Conservation (phyloP, 2,797 vertebrate species). For the Chiloscyllium punctatum region DNA sequence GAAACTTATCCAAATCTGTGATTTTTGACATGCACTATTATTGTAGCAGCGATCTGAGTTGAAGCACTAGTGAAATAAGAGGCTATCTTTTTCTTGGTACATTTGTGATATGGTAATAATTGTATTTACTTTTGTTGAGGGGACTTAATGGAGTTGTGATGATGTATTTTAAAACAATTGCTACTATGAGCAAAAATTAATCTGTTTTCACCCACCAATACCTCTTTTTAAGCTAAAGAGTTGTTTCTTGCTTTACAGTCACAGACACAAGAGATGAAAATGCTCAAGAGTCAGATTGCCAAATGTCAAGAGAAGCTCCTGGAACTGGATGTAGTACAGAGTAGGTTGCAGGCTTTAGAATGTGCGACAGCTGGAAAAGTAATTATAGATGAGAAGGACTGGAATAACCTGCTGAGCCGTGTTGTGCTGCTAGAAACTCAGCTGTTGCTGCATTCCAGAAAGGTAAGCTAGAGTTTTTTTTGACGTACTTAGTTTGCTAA, state of each 20-base stretch:
- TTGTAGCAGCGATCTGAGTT: not conserved
- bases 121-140: not conserved
- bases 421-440: conserved; percentile 82
- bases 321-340: conserved; percentile 61
- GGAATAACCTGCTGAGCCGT: conserved; percentile 77
- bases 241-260: conserved; percentile 36
- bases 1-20: not conserved
- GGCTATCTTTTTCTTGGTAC: not conserved
- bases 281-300: conserved; percentile 60
- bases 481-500: not conserved
- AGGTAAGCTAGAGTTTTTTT: conserved; percentile 55
- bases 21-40: not conserved
- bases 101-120: not conserved
- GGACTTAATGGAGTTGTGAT: not conserved
- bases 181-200: not conserved
- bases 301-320: conserved; percentile 63
- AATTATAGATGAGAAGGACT: conserved; percentile 65
- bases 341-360: conserved; percentile 62
- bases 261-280: conserved; percentile 54
- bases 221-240: not conserved
- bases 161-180: not conserved
- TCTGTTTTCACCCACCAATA: not conserved
- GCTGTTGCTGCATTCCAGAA: conserved; percentile 58
- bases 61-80: not conserved
- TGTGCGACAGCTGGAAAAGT: conserved; percentile 65